Evolutionary conservation across 2,888 invertebrate genomes (phyloP).

Genomic region (Philonicus albiceps): DNA sequence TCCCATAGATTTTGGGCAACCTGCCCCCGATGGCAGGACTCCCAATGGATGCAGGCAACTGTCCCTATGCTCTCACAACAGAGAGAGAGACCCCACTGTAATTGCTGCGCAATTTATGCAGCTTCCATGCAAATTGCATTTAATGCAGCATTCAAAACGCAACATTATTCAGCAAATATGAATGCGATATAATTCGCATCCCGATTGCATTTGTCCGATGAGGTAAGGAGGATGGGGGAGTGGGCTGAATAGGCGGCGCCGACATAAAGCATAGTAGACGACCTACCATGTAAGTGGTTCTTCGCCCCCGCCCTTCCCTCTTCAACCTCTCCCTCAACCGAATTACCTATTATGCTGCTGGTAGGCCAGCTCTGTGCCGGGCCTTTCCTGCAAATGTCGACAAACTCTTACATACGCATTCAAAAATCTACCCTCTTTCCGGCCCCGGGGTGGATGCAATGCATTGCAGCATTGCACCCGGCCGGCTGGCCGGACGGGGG

Average conservation of each 20-base stretch:
- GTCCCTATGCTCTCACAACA: neutral
- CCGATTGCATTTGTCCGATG: neutral
- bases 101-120: conserved; percentile 36
- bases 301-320: neutral
- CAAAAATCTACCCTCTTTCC: neutral
- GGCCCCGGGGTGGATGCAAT: neutral
- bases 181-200: conserved; percentile 37
- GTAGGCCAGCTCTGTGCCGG: neutral
- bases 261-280: neutral
- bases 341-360: neutral
- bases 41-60: neutral
- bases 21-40: neutral
- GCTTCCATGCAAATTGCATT: conserved; percentile 38
- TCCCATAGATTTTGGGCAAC: conserved; percentile 22
- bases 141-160: conserved; percentile 39
- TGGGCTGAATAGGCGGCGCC: neutral
- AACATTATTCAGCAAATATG: conserved; percentile 37
- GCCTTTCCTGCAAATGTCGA: neutral
- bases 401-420: neutral
- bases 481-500: neutral
- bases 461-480: neutral
- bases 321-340: too few relatives aligned
- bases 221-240: neutral
- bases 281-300: neutral
- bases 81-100: neutral